Base-by-base conservation (phyloP, 2,113 vertebrate species). In the Elgaria multicarinata region DNA sequence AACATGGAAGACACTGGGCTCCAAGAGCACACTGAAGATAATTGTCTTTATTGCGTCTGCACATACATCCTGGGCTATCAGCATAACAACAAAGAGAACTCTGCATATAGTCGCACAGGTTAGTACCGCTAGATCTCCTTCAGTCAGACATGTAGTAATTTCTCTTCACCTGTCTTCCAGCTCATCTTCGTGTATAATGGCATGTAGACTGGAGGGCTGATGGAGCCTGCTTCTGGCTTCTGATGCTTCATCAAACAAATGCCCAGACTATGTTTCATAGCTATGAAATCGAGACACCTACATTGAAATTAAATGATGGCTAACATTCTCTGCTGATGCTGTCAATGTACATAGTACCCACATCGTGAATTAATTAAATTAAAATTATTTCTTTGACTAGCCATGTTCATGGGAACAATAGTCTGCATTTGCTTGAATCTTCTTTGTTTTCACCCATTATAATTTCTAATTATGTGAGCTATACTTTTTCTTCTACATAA, bases 11-110 rank as follows among this genome's bases (percentile, higher is more conserved):
- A 99, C 95, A 99, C 99, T 0, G 99, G 99, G 3, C 97, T 99
- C 14, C 98, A 99, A 95, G 99, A 99, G 24, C 99, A 99, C 95
- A 98, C 97, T 2, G 98, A 99, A 44, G 98, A 99, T 89, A 99
- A 98, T 96, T 99, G 99, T 92, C 98, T 99, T 88, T 99, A 99
- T 94, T 99, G 99, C 87, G 98, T 99, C 55, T 99, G 98, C 64
- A 91, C 98, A 85, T 97, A 97, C 5, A 98, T 99, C 87, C 96
- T 99, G 69, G 98, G 99, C 83, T 98, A 98, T 94, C 97, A 97
- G 79, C 96, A 98, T n/a, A 97, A 97, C 94, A 98, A 96, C 81
- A 98, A 97, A 93, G 91, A 97, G 83, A 98, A 97, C 93, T 96
- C 97, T 93, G 96, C 98, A 1, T 98, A 98, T 89, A 97, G 96